phyloP scores from a whole-genome alignment of 92 coral and sea anemone species.

The Pocillopora grandis region DNA sequence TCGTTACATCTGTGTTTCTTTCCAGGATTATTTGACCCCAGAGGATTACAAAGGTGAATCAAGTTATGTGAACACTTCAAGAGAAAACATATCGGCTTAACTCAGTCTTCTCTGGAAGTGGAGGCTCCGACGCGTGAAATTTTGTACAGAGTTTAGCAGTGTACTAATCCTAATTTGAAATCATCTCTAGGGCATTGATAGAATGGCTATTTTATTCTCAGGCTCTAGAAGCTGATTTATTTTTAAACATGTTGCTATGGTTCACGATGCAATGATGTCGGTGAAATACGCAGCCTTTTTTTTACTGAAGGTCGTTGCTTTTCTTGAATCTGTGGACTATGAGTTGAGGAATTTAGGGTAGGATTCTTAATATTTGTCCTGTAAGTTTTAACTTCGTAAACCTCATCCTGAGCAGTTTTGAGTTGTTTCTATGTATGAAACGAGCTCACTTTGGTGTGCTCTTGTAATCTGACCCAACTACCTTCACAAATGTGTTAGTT shows the following conservation, averaged over 20 bases:
- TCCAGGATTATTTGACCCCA: conserved; percentile 20
- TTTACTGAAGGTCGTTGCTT: background rate
- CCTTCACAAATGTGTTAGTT: background rate
- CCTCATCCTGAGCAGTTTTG: background rate
- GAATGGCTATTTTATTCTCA: background rate
- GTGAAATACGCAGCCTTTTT: background rate
- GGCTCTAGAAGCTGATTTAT: background rate
- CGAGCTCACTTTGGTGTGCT: background rate
- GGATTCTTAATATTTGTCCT: too few species aligned
- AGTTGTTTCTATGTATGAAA: background rate
- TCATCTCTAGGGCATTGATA: too few species aligned
- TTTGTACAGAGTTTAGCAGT: background rate
- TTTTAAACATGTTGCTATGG: background rate
- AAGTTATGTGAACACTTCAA: conserved; percentile 3
- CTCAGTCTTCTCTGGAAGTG: background rate
- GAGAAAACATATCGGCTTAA: conserved; percentile 22
- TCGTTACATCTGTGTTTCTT: background rate
- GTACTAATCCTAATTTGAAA: too few species aligned
- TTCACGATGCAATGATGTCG: background rate
- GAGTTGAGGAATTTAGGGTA: too few species aligned
- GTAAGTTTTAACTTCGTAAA: too few species aligned
- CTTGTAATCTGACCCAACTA: background rate
- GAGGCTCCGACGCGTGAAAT: background rate
- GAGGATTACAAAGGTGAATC: conserved; percentile 27
- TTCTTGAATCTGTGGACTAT: too few species aligned